Conservation (phyloP, 2,113 vertebrate species). For the Orientallactaga bullata region DNA sequence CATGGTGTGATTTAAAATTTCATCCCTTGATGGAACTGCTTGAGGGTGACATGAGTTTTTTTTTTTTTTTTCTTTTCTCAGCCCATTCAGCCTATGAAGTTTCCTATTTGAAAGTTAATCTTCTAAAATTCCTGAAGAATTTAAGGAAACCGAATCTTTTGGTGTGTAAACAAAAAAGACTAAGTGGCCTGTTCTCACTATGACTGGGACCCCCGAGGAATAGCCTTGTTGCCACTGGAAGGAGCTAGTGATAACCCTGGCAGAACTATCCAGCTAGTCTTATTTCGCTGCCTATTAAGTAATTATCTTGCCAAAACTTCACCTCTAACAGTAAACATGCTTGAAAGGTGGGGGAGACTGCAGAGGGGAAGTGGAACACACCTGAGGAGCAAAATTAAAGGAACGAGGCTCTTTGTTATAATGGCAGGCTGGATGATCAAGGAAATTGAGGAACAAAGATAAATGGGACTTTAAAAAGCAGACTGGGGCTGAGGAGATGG, state of each 20-base stretch:
- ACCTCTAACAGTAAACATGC: conserved; percentile 18
- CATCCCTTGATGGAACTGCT: conserved; percentile 92
- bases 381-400: conserved; percentile 51
- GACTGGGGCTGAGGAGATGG: too few relatives aligned
- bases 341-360: neutral
- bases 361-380: neutral
- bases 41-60: conserved; percentile 87
- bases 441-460: neutral
- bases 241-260: neutral
- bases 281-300: conserved; percentile 21
- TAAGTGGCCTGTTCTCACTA: conserved; percentile 40
- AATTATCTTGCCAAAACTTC: conserved; percentile 30
- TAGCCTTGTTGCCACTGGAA: neutral
- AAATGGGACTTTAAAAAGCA: neutral
- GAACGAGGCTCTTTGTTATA: conserved; percentile 50
- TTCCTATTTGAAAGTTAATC: conserved; percentile 83
- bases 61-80: conserved; percentile 69
- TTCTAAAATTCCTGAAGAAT: conserved; percentile 81
- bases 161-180: conserved; percentile 72
- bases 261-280: neutral
- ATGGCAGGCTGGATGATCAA: neutral
- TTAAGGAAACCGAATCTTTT: conserved; percentile 75
- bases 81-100: conserved; percentile 80
- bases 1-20: conserved; percentile 98
- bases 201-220: conserved; percentile 16